phyloP scores from a whole-genome alignment of 2,113 vertebrate species.

The Fulmarus glacialis region DNA sequence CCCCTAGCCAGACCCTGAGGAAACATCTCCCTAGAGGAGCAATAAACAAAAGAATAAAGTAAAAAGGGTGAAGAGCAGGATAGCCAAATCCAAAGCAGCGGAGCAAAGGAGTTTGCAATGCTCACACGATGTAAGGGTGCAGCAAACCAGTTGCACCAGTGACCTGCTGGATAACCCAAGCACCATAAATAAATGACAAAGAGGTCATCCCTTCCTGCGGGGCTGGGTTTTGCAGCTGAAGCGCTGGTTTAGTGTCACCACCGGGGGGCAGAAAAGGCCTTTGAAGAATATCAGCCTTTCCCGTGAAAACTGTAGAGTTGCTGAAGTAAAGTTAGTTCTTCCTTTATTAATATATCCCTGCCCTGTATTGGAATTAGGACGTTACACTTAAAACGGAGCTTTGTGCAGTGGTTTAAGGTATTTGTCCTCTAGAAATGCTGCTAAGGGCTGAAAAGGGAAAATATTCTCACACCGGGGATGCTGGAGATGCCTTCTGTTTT shows the following conservation, averaged over 20 bases:
- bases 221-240: not conserved
- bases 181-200: not conserved
- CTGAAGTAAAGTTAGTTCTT: not conserved
- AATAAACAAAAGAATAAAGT: not conserved
- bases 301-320: fast-evolving
- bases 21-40: not conserved
- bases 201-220: not conserved
- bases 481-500: not conserved
- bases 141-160: not conserved
- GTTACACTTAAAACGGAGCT: not conserved
- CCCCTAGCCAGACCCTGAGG: not conserved
- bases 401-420: not conserved
- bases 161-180: not conserved
- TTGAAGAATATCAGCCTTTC: not conserved
- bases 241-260: conserved; percentile 39
- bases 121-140: not conserved
- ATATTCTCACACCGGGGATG: fast-evolving
- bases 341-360: not conserved
- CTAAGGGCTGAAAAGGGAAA: not conserved
- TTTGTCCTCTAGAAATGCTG: not conserved
- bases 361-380: not conserved
- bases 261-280: conserved; percentile 75
- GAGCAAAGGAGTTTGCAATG: not conserved
- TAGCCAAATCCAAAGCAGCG: not conserved
- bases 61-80: not conserved